Evolutionary conservation across 2,888 invertebrate genomes (phyloP), one percentile per base, ranked within the genome.

Genomic region (Diarsia brunnea): DNA sequence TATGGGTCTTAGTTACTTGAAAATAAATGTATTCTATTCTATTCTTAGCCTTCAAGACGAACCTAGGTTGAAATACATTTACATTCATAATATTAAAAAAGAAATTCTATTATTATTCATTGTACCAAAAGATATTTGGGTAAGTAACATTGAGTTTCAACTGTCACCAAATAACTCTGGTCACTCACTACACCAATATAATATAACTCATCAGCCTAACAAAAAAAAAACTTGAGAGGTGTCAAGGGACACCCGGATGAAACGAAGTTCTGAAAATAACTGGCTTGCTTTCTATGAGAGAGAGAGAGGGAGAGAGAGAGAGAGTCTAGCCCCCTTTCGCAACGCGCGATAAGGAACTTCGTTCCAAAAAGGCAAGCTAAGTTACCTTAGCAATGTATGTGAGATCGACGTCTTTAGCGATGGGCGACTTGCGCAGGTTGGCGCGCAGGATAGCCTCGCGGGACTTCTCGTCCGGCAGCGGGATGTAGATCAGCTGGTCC

Each of bases 401-500:
- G 86, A 99, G 96, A 93, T 99, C 99, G 58, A 99, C 99, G 92
- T 99, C 99, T 97, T 98, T 98, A 75, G 99, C 98, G 89, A 99
- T 98, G 70, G 99, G 99, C 66, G 99, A 99, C 95, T 99, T 99
- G 91, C 99, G 98, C 89, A 99, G 97, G 95, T 99, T 99, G 73
- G 99, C 99, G 94, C 98, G 98, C 92, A 99, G 98, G 93, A 99
- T 99, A 82, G 98, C 98, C 95, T 99, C 98, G 89, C 99, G 98
- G 0, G 99, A 99, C 95, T 99, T 99, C 92, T 99, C 99, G 96
- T 99, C 99, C 45, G 99, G 99, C 94, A 99, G 97, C 91, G 99
- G 99, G 97, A 99, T 99, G 97, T 99, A 99, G 95, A 99, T 99
- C 87, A 99, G 97, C 96, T 99, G 99, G 97, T 99, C 99, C 78